A percentile compares a stretch with the other conserved stretches of the same genome.
phyloP scores from a whole-genome alignment of 2,888 invertebrate species.

The Scaptomyza reducta region DNA sequence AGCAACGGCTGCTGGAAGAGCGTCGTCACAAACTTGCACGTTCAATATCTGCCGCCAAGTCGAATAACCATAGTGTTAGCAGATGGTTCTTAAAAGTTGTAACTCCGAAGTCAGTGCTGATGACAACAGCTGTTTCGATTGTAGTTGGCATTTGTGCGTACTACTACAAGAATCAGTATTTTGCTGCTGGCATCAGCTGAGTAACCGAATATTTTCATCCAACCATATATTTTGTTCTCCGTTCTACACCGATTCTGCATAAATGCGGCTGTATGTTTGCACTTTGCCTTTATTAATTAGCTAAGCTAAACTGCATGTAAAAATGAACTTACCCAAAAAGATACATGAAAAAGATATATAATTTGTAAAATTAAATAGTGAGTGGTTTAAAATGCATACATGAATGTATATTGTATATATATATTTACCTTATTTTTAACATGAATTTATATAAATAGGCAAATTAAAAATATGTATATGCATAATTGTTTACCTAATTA shows the following conservation, averaged over 20 bases:
- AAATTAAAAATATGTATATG: slow-evolving; percentile 23
- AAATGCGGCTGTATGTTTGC: slow-evolving; percentile 69
- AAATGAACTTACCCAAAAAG: slow-evolving; percentile 34
- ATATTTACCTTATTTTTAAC: slow-evolving; percentile 29
- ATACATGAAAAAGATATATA: slow-evolving; percentile 9
- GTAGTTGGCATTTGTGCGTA: slow-evolving; percentile 84
- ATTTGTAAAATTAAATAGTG: background rate
- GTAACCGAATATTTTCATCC: slow-evolving; percentile 66
- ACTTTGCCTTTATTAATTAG: slow-evolving; percentile 69
- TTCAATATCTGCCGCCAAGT: slow-evolving; percentile 31
- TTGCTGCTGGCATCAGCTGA: slow-evolving; percentile 83
- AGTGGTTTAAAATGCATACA: slow-evolving; percentile 10
- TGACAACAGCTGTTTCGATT: slow-evolving; percentile 84
- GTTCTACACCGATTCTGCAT: slow-evolving; percentile 53
- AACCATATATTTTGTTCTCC: slow-evolving; percentile 48
- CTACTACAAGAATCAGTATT: slow-evolving; percentile 83
- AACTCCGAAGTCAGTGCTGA: slow-evolving; percentile 80
- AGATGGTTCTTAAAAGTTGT: slow-evolving; percentile 73
- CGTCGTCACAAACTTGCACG: slow-evolving; percentile 60
- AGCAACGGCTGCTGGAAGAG: slow-evolving; percentile 87
- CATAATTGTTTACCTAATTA: slow-evolving; percentile 20
- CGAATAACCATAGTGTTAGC: slow-evolving; percentile 64
- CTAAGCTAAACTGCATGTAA: slow-evolving; percentile 27
- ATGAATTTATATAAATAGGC: slow-evolving; percentile 40
- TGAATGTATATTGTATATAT: slow-evolving; percentile 20